A percentile compares a stretch with the other conserved stretches of the same genome.
phyloP scores from a whole-genome alignment of 2,113 vertebrate genomes.

The Catharus minimus region DNA sequence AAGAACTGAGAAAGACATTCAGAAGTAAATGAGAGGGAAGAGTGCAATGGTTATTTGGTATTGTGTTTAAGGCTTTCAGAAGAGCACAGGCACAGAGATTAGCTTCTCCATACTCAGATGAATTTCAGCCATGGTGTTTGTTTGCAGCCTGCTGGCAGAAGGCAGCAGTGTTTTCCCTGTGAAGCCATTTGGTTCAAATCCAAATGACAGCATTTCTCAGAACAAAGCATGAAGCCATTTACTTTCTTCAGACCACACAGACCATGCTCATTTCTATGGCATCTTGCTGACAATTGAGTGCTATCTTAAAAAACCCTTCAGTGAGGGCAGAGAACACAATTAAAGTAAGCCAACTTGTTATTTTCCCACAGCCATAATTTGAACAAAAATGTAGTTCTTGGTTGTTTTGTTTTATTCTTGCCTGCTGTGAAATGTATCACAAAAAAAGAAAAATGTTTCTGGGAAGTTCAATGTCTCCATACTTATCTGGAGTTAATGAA shows the following conservation, averaged over 20 bases:
- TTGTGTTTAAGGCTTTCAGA: neutral
- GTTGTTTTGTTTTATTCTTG: neutral
- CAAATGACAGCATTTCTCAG: constrained; percentile 3
- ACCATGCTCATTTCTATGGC: neutral
- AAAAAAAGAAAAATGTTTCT: neutral
- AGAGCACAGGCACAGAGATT: neutral
- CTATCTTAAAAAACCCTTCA: neutral
- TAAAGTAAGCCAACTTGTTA: neutral
- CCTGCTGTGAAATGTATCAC: neutral
- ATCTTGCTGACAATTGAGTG: neutral
- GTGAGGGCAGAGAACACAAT: neutral
- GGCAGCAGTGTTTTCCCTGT: neutral
- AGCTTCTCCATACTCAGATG: neutral
- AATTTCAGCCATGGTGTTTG: neutral
- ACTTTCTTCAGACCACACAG: neutral
- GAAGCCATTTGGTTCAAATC: constrained; percentile 8
- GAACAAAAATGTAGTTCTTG: neutral
- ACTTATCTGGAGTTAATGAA: neutral
- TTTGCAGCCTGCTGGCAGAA: constrained; percentile 25
- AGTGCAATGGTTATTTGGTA: neutral
- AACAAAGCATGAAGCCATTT: neutral
- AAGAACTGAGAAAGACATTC: neutral
- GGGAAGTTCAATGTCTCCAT: neutral
- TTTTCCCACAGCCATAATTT: neutral
- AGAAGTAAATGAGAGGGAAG: neutral